Evolutionary conservation across 2,888 invertebrate genomes (phyloP).

Genomic region (Mamestra brassicae): DNA sequence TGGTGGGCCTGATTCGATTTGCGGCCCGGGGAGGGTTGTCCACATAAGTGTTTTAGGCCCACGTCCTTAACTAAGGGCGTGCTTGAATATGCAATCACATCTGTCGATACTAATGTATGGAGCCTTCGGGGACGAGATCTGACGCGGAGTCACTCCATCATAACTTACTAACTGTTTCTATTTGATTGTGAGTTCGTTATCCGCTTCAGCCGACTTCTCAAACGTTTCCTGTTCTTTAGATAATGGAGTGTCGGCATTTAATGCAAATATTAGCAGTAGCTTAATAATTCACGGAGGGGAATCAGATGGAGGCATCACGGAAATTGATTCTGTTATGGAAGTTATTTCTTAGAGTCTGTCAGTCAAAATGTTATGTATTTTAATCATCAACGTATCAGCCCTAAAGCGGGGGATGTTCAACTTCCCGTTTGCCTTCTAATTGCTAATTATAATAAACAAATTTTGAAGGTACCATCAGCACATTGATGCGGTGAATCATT

Average conservation of each 20-base stretch:
- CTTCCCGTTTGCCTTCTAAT: background rate
- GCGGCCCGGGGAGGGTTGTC: constrained; percentile 67
- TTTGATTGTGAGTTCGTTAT: constrained; percentile 39
- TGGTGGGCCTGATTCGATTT: constrained; percentile 73
- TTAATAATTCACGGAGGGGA: constrained; percentile 27
- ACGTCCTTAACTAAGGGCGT: constrained; percentile 69
- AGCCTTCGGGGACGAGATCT: constrained; percentile 37
- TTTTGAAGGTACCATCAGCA: background rate
- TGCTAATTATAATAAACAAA: background rate
- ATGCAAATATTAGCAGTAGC: constrained; percentile 49
- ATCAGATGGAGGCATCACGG: constrained; percentile 10
- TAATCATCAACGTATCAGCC: constrained; percentile 5
- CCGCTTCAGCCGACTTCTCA: constrained; percentile 10
- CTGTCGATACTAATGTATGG: constrained; percentile 68
- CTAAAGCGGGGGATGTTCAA: background rate
- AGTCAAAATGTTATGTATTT: constrained; percentile 25
- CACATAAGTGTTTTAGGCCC: constrained; percentile 72
- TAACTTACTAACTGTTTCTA: constrained; percentile 53
- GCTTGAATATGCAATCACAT: constrained; percentile 73
- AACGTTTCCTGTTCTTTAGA: constrained; percentile 31
- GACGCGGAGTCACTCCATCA: constrained; percentile 24
- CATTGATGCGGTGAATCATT: background rate
- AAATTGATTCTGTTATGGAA: constrained; percentile 51
- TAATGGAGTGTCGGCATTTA: constrained; percentile 15
- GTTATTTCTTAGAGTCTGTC: constrained; percentile 16